Evolutionary conservation across 2,113 vertebrate genomes (phyloP).

Genomic region (Pimephales promelas): DNA sequence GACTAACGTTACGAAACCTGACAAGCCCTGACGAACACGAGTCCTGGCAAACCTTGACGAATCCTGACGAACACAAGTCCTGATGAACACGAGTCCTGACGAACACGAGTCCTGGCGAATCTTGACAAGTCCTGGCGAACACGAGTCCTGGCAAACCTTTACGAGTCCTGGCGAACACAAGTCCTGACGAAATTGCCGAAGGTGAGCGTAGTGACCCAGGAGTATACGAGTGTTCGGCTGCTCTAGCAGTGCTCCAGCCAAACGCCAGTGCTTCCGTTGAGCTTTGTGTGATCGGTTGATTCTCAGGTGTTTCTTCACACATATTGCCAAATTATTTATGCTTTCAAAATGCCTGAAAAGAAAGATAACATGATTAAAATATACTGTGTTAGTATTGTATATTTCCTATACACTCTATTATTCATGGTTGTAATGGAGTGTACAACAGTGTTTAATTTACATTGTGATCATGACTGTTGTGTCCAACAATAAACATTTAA

Average conservation of each 20-base stretch:
- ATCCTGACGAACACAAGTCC: no score
- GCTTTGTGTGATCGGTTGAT: neutral
- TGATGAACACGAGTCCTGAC: no score
- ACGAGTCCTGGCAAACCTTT: no score
- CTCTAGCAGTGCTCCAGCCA: neutral
- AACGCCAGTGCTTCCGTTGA: neutral
- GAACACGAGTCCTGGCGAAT: no score
- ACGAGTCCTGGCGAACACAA: no score
- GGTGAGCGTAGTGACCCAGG: no score
- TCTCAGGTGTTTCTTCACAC: neutral
- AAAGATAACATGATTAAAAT: neutral
- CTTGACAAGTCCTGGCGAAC: no score
- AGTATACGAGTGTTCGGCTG: no score
- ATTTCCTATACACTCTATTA: neutral
- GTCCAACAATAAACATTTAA: neutral
- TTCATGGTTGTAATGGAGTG: neutral
- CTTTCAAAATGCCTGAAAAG: neutral
- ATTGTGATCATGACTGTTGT: neutral
- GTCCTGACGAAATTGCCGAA: no score
- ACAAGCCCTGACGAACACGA: no score
- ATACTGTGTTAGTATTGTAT: neutral
- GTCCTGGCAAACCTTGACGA: no score
- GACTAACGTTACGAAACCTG: no score
- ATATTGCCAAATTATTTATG: neutral
- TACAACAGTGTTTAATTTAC: neutral